These are phyloP conservation scores for Neopelma chrysocephalum DNA, from an alignment of 2,797 vertebrate species.

Conservation along the genomic window DNA sequence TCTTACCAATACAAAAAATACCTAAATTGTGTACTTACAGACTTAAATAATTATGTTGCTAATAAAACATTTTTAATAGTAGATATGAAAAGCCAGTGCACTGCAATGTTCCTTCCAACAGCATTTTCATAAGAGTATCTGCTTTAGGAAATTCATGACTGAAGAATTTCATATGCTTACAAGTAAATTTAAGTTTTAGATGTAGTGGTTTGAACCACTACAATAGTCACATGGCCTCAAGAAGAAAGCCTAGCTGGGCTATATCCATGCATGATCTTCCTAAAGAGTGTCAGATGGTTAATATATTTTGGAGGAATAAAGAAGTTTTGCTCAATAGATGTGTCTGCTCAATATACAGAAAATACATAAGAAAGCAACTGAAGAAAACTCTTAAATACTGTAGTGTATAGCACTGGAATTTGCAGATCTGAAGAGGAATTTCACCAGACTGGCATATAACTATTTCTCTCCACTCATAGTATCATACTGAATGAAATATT, in stretches of 20 bases:
- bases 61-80: not conserved
- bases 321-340: not conserved
- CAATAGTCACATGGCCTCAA: not conserved
- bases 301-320: not conserved
- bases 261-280: not conserved
- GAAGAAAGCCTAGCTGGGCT: not conserved
- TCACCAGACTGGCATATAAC: not conserved
- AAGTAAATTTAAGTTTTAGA: not conserved
- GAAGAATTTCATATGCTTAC: not conserved
- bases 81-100: not conserved
- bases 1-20: not conserved
- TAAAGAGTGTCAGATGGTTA: not conserved
- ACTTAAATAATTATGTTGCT: not conserved
- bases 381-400: not conserved
- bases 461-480: not conserved
- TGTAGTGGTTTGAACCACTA: not conserved
- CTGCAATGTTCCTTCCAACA: not conserved
- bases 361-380: not conserved
- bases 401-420: not conserved
- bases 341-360: not conserved
- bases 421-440: not conserved
- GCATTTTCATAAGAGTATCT: not conserved
- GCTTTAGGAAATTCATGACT: not conserved
- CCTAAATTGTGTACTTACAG: not conserved
- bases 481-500: not conserved